phyloP scores from a whole-genome alignment of 2,888 invertebrate species.

The Drosophila cracens region DNA sequence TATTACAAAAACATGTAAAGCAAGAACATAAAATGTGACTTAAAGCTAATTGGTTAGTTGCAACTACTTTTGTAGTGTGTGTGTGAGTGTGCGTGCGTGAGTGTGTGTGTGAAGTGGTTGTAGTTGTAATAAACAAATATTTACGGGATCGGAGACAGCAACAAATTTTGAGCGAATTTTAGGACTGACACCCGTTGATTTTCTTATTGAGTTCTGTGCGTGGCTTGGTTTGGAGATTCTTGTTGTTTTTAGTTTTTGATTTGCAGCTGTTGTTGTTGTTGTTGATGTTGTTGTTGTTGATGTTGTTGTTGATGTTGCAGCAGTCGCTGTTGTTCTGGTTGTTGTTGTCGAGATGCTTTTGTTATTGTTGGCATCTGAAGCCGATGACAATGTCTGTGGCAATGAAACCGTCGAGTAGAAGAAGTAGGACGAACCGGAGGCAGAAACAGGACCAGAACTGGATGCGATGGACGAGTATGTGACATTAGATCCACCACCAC shows the following conservation, averaged over 20 bases:
- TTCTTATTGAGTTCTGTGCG: constrained; percentile 36
- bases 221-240: constrained; percentile 43
- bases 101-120: not conserved
- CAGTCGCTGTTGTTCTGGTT: constrained; percentile 10
- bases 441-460: constrained; percentile 16
- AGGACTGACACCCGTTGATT: constrained; percentile 32
- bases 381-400: constrained; percentile 42
- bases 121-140: constrained; percentile 42
- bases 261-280: constrained; percentile 52
- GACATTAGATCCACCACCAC: constrained; percentile 27
- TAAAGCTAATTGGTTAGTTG: constrained; percentile 22
- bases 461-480: constrained; percentile 31
- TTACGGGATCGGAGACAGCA: constrained; percentile 72
- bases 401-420: constrained; percentile 66
- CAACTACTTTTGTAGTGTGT: not conserved
- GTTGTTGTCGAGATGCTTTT: constrained; percentile 40
- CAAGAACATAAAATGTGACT: constrained; percentile 13
- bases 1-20: not conserved
- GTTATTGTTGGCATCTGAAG: constrained; percentile 28
- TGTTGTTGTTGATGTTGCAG: constrained; percentile 9
- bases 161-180: constrained; percentile 59
- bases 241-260: constrained; percentile 37
- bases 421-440: constrained; percentile 26
- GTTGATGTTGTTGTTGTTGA: constrained; percentile 27
- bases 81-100: not conserved